Evolutionary conservation across 2,797 vertebrate genomes (phyloP), one percentile per base, ranked within the genome.

Genomic region (Sebastes itinus): DNA sequence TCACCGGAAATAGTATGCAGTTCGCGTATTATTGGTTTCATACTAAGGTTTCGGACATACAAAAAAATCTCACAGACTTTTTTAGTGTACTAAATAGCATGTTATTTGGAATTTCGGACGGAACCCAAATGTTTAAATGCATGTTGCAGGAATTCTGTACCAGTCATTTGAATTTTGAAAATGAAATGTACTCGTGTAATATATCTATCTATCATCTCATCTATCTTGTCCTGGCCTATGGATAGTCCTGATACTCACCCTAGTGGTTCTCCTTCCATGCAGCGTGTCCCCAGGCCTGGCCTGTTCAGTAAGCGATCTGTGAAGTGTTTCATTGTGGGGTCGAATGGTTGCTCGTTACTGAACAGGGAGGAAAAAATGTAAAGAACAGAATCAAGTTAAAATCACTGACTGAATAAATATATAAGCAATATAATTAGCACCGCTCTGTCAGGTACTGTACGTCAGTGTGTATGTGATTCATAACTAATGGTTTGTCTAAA

Each of bases 271-370:
- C 95, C 96, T 58, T 92, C 95, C 96, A 99, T 97, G 90, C 98
- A 99, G 82, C 96, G 97, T 49, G 97, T 99, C 75, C 98, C 98
- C 87, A 99, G 95, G 49, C 98, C 98, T 1, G 98, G 98, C 60
- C 87, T 95, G 63, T 93, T 95, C 62, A 99, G 83, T 82, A 99
- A 91, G 38, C 95, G 92, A 4, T 98, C 95, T 55, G 92, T 89
- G 69, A 99, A 96, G 60, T 84, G 93, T n/a, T 91, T 93, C 89
- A 97, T 96, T 80, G 73, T 93, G 49, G 96, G 95, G 72, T 94
- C 96, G 56, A 92, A 93, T 0, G 97, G 97, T 46, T 87, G 95
- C 80, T 99, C 98, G 67, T 98, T 97, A 93, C 98, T 99, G 55
- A 65, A 80, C 8, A 23, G 25, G 30, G 6, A 69, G 2, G 25